phyloP scores from a whole-genome alignment of 2,888 invertebrate species.

The Bellardia bayeri region DNA sequence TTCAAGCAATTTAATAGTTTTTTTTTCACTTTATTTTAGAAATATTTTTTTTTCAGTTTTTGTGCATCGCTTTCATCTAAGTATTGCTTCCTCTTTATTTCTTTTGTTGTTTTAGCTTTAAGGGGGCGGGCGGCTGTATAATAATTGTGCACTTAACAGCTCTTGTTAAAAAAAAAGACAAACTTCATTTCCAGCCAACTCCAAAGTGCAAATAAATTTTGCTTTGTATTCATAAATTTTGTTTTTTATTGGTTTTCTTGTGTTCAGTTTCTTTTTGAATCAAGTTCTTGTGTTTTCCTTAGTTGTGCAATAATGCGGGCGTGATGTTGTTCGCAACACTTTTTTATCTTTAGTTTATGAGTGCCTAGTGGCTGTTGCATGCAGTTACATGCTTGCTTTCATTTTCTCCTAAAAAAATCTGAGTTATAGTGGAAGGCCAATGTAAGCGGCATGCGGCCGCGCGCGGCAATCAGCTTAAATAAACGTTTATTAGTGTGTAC shows the following conservation, averaged over 20 bases:
- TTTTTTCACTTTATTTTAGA: neutral
- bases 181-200: slow-evolving; percentile 1
- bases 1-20: neutral
- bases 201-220: neutral
- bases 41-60: neutral
- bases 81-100: neutral
- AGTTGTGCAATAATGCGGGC: too few species aligned
- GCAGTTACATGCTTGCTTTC: too few species aligned
- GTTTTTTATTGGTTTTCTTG: neutral
- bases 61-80: neutral
- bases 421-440: too few species aligned
- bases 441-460: too few species aligned
- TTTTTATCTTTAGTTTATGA: neutral
- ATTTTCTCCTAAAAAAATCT: too few species aligned
- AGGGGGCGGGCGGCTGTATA: neutral
- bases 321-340: neutral
- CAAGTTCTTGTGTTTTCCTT: neutral
- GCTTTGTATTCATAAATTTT: neutral
- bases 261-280: neutral
- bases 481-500: too few species aligned
- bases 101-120: neutral
- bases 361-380: neutral
- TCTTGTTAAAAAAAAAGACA: neutral
- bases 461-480: too few species aligned
- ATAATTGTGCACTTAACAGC: neutral